These are phyloP conservation scores for Phyllotis vaccarum DNA, from an alignment of 2,797 vertebrate genomes.

Conservation along the genomic window DNA sequence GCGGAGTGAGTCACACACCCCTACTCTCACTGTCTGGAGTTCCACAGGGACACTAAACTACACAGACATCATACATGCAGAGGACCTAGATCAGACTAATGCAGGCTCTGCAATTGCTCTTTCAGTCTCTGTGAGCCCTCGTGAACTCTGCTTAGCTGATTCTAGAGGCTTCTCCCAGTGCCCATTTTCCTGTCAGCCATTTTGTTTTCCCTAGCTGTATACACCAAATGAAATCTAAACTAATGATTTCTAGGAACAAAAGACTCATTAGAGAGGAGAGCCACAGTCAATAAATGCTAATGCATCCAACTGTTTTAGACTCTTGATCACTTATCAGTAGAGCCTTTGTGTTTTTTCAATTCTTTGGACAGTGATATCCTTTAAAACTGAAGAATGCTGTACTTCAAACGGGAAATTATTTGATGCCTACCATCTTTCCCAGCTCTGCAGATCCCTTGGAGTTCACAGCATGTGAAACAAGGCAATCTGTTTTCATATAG, in stretches of 20 bases:
- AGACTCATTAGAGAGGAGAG: conserved; percentile 55
- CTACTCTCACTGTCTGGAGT: not conserved
- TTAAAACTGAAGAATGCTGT: conserved; percentile 60
- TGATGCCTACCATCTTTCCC: conserved; percentile 27
- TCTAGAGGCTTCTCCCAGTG: not conserved
- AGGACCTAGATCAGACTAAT: too few species aligned
- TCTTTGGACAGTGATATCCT: conserved; percentile 4
- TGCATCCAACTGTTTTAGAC: not conserved
- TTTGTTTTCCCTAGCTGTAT: not conserved
- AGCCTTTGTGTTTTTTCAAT: conserved; percentile 45
- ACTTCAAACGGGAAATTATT: not conserved
- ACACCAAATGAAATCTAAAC: conserved; percentile 30
- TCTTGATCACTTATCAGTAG: conserved; percentile 1
- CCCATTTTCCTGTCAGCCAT: not conserved
- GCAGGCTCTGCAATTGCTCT: not conserved
- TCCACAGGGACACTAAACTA: not conserved
- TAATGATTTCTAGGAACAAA: conserved; percentile 61
- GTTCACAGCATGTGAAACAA: conserved; percentile 62
- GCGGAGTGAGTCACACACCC: not conserved
- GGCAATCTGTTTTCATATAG: conserved; percentile 73
- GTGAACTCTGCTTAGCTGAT: not conserved
- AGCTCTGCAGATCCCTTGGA: conserved; percentile 21
- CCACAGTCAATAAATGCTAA: conserved; percentile 32
- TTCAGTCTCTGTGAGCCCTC: not conserved
- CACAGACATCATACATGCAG: not conserved